Evolutionary conservation across 1,140 invertebrate genomes (phyloP).

Genomic region (Asbolus verrucosus): DNA sequence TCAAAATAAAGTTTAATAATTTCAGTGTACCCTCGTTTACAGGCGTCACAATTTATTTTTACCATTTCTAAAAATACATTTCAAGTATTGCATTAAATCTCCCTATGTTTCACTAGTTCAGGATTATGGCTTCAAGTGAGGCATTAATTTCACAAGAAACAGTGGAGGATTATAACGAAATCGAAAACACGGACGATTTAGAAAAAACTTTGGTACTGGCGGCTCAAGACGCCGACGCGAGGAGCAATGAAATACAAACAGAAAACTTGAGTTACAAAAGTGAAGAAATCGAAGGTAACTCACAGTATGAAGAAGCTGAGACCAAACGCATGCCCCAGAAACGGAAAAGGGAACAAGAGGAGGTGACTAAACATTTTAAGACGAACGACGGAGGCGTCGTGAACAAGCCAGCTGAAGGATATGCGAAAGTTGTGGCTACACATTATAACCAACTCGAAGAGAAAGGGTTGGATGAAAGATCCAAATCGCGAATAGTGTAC

Average conservation of each 20-base stretch:
- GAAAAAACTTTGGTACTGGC: constrained; percentile 61
- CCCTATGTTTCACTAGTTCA: not conserved
- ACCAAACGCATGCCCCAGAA: no score
- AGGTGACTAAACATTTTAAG: constrained; percentile 19
- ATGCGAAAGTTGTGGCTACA: constrained; percentile 78
- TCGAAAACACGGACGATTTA: constrained; percentile 57
- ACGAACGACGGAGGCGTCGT: constrained; percentile 12
- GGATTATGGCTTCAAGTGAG: constrained; percentile 11
- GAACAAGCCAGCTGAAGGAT: constrained; percentile 48
- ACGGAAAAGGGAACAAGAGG: constrained; percentile 30
- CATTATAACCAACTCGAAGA: constrained; percentile 91
- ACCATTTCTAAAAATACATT: no score
- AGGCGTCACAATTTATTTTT: constrained; percentile 1
- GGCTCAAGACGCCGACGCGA: constrained; percentile 61
- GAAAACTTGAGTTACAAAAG: constrained; percentile 23
- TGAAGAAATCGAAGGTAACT: no score
- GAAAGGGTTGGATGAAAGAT: constrained; percentile 81
- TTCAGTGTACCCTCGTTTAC: no score
- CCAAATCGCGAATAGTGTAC: constrained; percentile 90
- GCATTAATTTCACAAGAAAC: constrained; percentile 5
- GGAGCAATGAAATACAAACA: constrained; percentile 52
- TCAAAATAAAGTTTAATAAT: not conserved
- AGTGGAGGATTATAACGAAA: constrained; percentile 14
- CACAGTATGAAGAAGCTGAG: constrained; percentile 40
- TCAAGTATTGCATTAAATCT: no score